Percentiles rank a stretch among this genome's conserved stretches.
Conservation (phyloP, 2,113 vertebrate species). For the Sorex fumeus region DNA sequence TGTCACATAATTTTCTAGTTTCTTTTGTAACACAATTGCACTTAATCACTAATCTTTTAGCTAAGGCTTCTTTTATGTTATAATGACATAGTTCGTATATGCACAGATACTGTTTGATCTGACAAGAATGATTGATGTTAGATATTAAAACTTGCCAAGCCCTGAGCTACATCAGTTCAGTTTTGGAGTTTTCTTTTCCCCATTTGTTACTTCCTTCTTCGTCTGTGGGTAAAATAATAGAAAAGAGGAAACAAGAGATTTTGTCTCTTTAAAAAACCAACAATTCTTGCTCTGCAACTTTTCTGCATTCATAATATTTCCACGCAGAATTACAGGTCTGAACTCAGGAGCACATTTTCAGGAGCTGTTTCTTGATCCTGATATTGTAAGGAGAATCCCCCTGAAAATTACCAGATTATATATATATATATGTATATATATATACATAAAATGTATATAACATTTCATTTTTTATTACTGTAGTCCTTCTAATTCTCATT, state of each 20-base stretch:
- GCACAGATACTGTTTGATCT: neutral
- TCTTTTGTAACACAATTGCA: neutral
- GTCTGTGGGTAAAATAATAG: neutral
- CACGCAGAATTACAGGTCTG: neutral
- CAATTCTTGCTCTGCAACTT: neutral
- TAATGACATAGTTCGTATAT: neutral
- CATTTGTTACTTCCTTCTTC: neutral
- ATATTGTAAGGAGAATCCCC: neutral
- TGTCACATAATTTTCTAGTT: no score
- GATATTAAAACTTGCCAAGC: neutral
- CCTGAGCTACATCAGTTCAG: no score
- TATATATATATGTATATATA: neutral
- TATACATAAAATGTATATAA: no score
- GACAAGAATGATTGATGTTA: neutral
- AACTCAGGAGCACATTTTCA: neutral
- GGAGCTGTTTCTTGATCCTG: neutral
- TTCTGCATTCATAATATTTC: neutral
- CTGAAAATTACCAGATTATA: neutral
- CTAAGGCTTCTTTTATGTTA: neutral
- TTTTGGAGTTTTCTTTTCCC: neutral
- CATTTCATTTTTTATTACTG: neutral
- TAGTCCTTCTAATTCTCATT: neutral
- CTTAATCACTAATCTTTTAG: neutral
- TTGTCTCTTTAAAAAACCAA: neutral
- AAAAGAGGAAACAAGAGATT: neutral